Base-by-base conservation (phyloP, 2,888 invertebrate genomes). In the Drosophila parthenogenetica region DNA sequence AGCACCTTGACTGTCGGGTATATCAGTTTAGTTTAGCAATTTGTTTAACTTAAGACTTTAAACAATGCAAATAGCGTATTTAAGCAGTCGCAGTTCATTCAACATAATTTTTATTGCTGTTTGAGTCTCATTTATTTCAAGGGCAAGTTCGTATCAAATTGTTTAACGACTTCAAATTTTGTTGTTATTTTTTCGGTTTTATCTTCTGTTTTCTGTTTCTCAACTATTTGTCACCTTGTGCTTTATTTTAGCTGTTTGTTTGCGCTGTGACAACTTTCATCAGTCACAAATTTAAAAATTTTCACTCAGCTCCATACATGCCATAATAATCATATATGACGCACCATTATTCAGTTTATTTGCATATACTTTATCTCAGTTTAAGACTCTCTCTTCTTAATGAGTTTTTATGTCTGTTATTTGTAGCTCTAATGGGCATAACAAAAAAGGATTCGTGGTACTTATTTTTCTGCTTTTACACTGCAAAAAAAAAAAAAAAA, bases 91-190 rank as follows among this genome's bases (percentile, higher is more conserved):
- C 32, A 54, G 11, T 61, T 53, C 10, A 3, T 32, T 10, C 11
- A 39, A 16, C 19, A 35, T 35, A 11, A 4, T 35, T 11, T 35
- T 11, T 35, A 35, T 35, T 35, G 35, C 8, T 37, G 14, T 37
- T 45, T 53, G 45, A 66, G 62, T 63, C 16, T 13, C 11, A 16
- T 51, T 64, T n/a, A 43, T 58, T 66, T 84, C 83, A 84, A 88
- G 88, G 89, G 78, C 87, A 81, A 79, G 37, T 50, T 40, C 82
- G 53, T 87, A 87, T 83, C 78, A 86, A 71, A 86, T 82, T 86
- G 75, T 78, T 86, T 67, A 85, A 80, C 72, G 78, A 79, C 78
- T 66, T 86, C 86, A 10, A 86, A 17, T 16, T 16, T 32, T 49
- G 32, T 49, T 72, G n/a, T 64, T n/a, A 55, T 54, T 19, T 63